Base-by-base conservation (phyloP, 2,888 invertebrate species). In the Drosophila suboccidentalis region DNA sequence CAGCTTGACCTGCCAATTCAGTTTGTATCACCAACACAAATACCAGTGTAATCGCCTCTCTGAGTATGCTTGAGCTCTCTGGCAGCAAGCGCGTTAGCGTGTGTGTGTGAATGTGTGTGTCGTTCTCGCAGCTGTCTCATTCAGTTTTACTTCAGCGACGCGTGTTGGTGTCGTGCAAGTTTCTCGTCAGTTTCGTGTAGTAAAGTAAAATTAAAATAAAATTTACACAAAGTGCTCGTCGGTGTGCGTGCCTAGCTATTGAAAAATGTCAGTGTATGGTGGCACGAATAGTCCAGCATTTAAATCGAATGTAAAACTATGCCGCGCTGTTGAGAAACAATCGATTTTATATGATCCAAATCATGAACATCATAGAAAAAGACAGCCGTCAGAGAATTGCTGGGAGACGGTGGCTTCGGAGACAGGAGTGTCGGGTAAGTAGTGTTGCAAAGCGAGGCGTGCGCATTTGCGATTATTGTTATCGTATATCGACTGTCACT, bases 301-400 rank as follows among this genome's bases (percentile, higher is more conserved):
- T 29, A 59, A 59, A 39, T 17, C 22, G 10, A 91, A 81, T 71
- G 38, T 59, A 13, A 67, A 68, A 51, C 49, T 91, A 39, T 88
- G 90, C 71, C 76, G 75, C 15, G 84, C 88, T 17, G 63, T 91
- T 4, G 61, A 78, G 43, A 75, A 75, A 17, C 76, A 89, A 51
- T 57, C 78, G 0, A 55, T 75, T 54, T 58, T 91, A 32, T 86
- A 91, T 62, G 91, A 91, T 87, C 86, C 74, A 44, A 51, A 13
- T 15, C 58, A 80, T 55, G 64, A 62, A 58, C 41, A 72, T 44
- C 82, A 86, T 75, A 71, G 71, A 36, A 87, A 83, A 62, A 84
- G 78, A 50, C 54, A 64, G 10, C 64, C 71, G 2, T 77, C 76
- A 47, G 86, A 86, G 51, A 77, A 69, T 46, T 76, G 84, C 17